These are phyloP conservation scores for Ashinkailepas kermadecensis DNA, from an alignment of 2,888 invertebrate species.

Conservation along the genomic window DNA sequence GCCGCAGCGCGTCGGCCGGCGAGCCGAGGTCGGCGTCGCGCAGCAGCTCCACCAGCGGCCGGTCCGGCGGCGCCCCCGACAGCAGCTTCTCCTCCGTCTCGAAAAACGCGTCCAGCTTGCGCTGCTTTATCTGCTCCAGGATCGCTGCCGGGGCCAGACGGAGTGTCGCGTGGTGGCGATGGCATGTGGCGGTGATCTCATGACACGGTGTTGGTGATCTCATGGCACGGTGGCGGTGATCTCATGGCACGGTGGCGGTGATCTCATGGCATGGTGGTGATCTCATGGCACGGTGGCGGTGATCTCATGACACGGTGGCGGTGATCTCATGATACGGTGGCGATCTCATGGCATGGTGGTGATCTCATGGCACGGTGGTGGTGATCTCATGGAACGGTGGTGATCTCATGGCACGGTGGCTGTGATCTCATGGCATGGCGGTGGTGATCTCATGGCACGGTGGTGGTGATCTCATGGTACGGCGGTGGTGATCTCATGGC, in stretches of 20 bases:
- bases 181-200: too few species aligned
- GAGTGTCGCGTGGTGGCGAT: too few species aligned
- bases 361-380: too few species aligned
- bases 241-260: background rate
- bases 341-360: background rate
- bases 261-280: background rate
- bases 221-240: background rate
- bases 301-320: background rate
- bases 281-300: background rate
- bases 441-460: background rate
- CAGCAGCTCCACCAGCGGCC: constrained; percentile 32
- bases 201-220: too few species aligned
- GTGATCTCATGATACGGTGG: background rate
- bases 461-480: background rate
- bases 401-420: background rate
- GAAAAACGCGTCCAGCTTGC: constrained; percentile 91
- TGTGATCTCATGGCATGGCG: background rate
- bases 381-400: too few species aligned
- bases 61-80: constrained; percentile 44
- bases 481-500: background rate
- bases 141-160: constrained; percentile 49
- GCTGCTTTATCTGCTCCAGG: constrained; percentile 72
- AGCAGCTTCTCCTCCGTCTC: constrained; percentile 97
- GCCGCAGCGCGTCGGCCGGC: constrained; percentile 55
- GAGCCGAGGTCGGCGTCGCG: constrained; percentile 50